Conservation (phyloP, 2,113 vertebrate genomes). For the Paralichthys olivaceus region DNA sequence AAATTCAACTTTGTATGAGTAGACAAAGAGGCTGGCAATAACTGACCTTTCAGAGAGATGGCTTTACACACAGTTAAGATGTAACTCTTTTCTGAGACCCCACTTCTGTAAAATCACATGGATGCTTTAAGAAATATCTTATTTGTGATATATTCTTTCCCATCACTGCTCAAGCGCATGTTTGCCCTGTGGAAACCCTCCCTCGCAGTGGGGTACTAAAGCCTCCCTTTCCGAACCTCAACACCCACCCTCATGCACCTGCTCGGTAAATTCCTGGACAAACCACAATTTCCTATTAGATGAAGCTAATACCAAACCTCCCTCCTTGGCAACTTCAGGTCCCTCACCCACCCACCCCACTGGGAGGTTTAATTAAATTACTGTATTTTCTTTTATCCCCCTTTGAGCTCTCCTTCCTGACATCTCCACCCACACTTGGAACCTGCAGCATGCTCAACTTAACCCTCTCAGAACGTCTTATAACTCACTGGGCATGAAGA, state of each 20-base stretch:
- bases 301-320: not conserved
- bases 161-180: not conserved
- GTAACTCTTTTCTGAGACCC: too few species aligned
- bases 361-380: conserved; percentile 58
- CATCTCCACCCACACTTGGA: conserved; percentile 11
- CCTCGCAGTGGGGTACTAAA: not conserved
- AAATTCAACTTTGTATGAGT: not conserved
- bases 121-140: not conserved
- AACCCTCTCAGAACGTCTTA: not conserved
- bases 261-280: conserved; percentile 41
- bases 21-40: not conserved
- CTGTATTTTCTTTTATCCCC: conserved; percentile 20
- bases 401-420: conserved; percentile 14
- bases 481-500: not conserved
- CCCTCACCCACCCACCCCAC: conserved; percentile 10
- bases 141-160: not conserved
- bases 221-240: not conserved
- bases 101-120: too few species aligned
- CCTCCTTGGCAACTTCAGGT: conserved; percentile 15
- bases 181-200: not conserved
- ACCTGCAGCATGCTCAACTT: not conserved
- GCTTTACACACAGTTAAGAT: too few species aligned
- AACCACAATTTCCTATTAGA: conserved; percentile 15
- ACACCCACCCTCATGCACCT: not conserved
- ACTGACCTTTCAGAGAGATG: too few species aligned